Evolutionary conservation across 2,797 vertebrate species (phyloP).

Genomic region (Harpagifer antarcticus): DNA sequence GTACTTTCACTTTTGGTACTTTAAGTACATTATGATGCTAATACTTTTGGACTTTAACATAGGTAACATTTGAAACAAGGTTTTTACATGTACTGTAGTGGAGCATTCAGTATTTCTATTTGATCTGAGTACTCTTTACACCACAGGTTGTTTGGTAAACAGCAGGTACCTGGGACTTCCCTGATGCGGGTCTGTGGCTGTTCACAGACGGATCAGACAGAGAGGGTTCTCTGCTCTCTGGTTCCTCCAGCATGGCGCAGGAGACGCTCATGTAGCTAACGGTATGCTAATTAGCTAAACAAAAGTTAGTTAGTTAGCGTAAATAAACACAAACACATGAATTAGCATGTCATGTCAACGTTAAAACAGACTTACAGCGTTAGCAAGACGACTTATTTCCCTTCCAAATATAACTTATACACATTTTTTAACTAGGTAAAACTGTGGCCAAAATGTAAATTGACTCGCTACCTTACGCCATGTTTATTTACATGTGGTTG

Average conservation of each 20-base stretch:
- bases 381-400: background rate
- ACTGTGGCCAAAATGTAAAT: background rate
- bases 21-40: too few species aligned
- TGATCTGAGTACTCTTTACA: too few species aligned
- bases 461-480: background rate
- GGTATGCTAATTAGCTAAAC: background rate
- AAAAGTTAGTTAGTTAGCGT: background rate
- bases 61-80: too few species aligned
- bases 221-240: constrained; percentile 7
- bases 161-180: constrained; percentile 79
- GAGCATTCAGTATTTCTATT: too few species aligned
- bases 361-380: background rate
- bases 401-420: background rate
- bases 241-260: constrained; percentile 55
- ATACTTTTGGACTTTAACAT: too few species aligned
- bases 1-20: too few species aligned
- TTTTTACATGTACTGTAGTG: too few species aligned
- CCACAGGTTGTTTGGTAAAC: too few species aligned
- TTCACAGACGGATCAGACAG: constrained; percentile 70
- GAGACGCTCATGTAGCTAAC: background rate
- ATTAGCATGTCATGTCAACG: background rate
- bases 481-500: constrained; percentile 70
- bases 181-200: constrained; percentile 78
- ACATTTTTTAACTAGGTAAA: too few species aligned
- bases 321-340: background rate